phyloP scores from a whole-genome alignment of 2,113 vertebrate genomes.

The Nansenia antarctica region DNA sequence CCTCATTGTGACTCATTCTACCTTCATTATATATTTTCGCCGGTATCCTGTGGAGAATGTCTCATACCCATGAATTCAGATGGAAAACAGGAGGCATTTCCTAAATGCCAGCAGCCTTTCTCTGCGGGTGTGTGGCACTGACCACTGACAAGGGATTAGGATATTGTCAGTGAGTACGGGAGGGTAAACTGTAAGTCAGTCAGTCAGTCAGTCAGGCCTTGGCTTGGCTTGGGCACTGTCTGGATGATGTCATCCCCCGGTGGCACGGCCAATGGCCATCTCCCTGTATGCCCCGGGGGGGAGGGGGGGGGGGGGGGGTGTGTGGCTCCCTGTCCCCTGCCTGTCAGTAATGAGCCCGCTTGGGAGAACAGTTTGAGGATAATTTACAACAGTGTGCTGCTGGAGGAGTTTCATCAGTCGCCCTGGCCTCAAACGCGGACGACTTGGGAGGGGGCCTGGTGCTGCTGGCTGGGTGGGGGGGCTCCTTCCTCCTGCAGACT shows the following conservation, averaged over 20 bases:
- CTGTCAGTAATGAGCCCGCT: conserved; percentile 43
- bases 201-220: not conserved
- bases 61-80: not conserved
- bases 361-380: conserved; percentile 43
- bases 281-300: conserved; percentile 5
- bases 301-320: no score
- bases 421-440: conserved; percentile 36
- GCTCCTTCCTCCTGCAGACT: not conserved
- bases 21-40: no score
- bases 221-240: no score
- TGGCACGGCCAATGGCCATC: conserved; percentile 15
- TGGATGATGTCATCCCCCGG: conserved; percentile 1
- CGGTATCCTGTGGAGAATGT: no score
- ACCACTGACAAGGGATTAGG: conserved; percentile 31
- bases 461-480: not conserved
- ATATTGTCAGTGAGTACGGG: conserved; percentile 43
- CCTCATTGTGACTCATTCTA: no score
- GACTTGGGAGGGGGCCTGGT: conserved; percentile 33
- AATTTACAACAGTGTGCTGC: conserved; percentile 37
- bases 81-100: not conserved
- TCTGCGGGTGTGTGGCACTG: conserved; percentile 18
- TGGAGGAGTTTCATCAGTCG: conserved; percentile 32
- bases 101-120: not conserved
- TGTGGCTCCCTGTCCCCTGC: conserved; percentile 25
- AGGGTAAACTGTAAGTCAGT: not conserved